A percentile compares a stretch with the other conserved stretches of the same genome.
Evolutionary conservation across 2,113 vertebrate species (phyloP).

Genomic region (Tylochromis polylepis): DNA sequence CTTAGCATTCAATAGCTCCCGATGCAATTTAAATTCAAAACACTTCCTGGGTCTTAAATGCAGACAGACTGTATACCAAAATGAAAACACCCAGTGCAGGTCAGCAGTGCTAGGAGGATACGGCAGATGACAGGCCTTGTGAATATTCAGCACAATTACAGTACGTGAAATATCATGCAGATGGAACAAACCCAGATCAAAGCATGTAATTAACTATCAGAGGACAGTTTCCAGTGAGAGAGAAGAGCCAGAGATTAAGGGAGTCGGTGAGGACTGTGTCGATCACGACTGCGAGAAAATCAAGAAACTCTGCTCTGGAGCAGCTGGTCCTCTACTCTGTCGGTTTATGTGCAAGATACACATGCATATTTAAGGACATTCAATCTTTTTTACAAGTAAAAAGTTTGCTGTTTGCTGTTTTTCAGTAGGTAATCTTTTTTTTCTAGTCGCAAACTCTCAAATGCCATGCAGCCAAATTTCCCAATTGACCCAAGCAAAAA

Average conservation of each 20-base stretch:
- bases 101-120: background rate
- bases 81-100: background rate
- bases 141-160: conserved; percentile 52
- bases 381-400: background rate
- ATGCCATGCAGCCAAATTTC: background rate
- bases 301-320: background rate
- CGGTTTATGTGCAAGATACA: background rate
- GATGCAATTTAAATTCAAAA: conserved; percentile 13
- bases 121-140: background rate
- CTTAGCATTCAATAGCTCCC: background rate
- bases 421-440: background rate
- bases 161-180: conserved; percentile 27
- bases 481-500: background rate
- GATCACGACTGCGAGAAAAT: background rate
- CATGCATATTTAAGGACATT: background rate
- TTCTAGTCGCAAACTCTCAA: conserved; percentile 17
- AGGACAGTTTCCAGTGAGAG: conserved; percentile 38
- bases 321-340: background rate
- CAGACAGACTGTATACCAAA: background rate
- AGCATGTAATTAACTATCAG: conserved; percentile 53
- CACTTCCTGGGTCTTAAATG: background rate
- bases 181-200: conserved; percentile 54
- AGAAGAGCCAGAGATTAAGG: conserved; percentile 36
- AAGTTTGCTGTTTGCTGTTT: background rate
- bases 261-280: conserved; percentile 1